Conservation (phyloP, 2,888 invertebrate genomes). For the Melanostoma mellinum region DNA sequence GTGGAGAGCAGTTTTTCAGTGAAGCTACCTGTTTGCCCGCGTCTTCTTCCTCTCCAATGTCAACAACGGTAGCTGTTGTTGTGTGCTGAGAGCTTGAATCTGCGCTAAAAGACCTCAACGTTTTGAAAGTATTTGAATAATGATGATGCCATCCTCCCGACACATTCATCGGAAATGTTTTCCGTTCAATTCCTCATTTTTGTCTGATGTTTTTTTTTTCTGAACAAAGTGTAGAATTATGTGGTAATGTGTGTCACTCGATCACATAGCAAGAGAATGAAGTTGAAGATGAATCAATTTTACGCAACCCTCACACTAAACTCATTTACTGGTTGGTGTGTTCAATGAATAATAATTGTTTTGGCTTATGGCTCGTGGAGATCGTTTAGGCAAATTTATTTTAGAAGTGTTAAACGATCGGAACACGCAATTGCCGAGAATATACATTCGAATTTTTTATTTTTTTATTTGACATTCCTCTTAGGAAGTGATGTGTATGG, state of each 20-base stretch:
- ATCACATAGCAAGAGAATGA: conserved; percentile 35
- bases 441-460: background rate
- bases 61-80: conserved; percentile 48
- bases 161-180: conserved; percentile 67
- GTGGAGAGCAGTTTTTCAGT: conserved; percentile 37
- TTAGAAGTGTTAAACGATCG: conserved; percentile 33
- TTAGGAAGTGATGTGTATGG: conserved; percentile 31
- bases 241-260: conserved; percentile 64
- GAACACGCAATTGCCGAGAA: conserved; percentile 8
- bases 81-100: conserved; percentile 46
- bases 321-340: background rate
- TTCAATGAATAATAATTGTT: conserved; percentile 46
- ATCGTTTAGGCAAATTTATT: conserved; percentile 13
- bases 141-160: conserved; percentile 66
- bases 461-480: conserved; percentile 31
- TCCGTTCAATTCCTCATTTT: conserved; percentile 12
- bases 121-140: conserved; percentile 70
- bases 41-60: conserved; percentile 62
- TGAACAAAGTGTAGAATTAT: conserved; percentile 32
- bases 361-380: conserved; percentile 6
- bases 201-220: conserved; percentile 1
- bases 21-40: conserved; percentile 62
- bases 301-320: conserved; percentile 15
- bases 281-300: conserved; percentile 57
- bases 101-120: conserved; percentile 60